A percentile compares a stretch with the other conserved stretches of the same genome.
Evolutionary conservation across 2,797 vertebrate genomes (phyloP).

Genomic region (Paguma larvata): DNA sequence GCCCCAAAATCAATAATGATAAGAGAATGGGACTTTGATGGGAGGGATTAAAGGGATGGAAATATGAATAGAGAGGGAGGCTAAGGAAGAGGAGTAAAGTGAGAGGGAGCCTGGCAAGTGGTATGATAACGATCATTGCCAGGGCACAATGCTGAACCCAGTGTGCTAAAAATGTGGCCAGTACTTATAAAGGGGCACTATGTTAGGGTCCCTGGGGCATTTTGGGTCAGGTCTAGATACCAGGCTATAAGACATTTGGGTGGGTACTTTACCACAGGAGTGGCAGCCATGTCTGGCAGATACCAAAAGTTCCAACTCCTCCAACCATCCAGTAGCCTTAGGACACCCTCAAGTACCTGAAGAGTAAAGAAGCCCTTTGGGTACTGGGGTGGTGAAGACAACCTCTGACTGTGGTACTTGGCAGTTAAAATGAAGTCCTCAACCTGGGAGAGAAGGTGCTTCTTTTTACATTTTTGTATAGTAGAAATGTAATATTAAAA

Average conservation of each 20-base stretch:
- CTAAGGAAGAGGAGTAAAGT: neutral
- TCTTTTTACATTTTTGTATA: neutral
- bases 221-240: neutral
- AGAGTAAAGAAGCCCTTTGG: neutral
- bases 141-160: neutral
- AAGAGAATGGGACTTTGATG: neutral
- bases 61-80: neutral
- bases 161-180: neutral
- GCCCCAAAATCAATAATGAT: neutral
- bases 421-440: neutral
- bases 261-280: neutral
- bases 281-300: neutral
- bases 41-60: neutral
- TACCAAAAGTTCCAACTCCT: neutral
- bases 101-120: neutral
- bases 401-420: neutral
- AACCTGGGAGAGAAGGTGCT: neutral
- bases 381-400: neutral
- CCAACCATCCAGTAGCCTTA: neutral
- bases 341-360: neutral
- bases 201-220: neutral
- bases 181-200: neutral
- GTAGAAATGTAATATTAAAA: neutral
- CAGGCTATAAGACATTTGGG: neutral
- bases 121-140: neutral